phyloP scores from a whole-genome alignment of 2,888 invertebrate genomes.

The Aphodius sticticus region DNA sequence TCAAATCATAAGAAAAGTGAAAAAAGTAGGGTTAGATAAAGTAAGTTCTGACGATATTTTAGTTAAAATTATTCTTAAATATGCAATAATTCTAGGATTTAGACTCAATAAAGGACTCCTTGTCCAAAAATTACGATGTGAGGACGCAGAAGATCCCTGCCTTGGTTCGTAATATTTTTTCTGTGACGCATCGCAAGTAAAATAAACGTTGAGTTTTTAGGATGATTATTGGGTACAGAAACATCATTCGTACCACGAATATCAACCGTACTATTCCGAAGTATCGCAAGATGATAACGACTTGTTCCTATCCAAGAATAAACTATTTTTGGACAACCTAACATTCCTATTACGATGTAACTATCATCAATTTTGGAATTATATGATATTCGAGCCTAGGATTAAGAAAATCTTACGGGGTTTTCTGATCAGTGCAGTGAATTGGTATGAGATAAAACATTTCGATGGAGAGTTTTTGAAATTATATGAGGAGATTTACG shows the following conservation, averaged over 20 bases:
- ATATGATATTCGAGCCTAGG: constrained; percentile 52
- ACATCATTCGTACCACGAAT: constrained; percentile 46
- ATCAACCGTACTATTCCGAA: constrained; percentile 52
- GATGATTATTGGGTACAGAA: constrained; percentile 51
- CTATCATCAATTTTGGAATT: constrained; percentile 59
- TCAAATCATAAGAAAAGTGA: constrained; percentile 45
- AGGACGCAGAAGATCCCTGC: constrained; percentile 52
- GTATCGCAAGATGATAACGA: constrained; percentile 49
- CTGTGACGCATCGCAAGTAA: not conserved
- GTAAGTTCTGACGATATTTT: constrained; percentile 15
- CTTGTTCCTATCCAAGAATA: constrained; percentile 50
- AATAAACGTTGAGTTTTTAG: constrained; percentile 30
- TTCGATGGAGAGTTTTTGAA: constrained; percentile 59
- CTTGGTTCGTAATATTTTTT: constrained; percentile 45
- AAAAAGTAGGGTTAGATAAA: constrained; percentile 42
- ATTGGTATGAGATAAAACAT: constrained; percentile 55
- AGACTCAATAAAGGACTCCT: constrained; percentile 41
- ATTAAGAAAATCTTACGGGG: constrained; percentile 50
- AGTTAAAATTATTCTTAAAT: not conserved
- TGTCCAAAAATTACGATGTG: constrained; percentile 46
- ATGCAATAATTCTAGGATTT: constrained; percentile 47
- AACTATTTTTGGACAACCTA: constrained; percentile 50
- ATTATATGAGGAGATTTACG: constrained; percentile 68
- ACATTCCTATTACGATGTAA: constrained; percentile 54
- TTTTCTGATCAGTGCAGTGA: constrained; percentile 53